phyloP scores from a whole-genome alignment of 2,888 invertebrate species.

The Lacanobia wlatinum region DNA sequence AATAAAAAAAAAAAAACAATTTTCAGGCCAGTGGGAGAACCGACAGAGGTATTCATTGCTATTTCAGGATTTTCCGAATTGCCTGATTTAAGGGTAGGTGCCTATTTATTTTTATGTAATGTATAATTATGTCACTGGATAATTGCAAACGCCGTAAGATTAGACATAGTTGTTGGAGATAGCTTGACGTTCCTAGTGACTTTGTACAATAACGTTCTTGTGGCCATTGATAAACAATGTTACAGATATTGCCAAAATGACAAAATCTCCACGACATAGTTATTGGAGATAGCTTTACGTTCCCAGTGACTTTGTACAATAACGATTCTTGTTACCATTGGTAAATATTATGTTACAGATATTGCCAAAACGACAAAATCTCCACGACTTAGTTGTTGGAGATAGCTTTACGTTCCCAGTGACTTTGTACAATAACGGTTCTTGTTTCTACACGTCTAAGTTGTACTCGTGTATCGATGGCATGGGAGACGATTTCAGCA shows the following conservation, averaged over 20 bases:
- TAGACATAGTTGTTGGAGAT: too few relatives aligned
- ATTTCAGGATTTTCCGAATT: constrained; percentile 85
- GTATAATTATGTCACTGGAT: background rate
- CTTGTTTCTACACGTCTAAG: constrained; percentile 84
- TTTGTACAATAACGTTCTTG: too few relatives aligned
- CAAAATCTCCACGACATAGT: constrained; percentile 75
- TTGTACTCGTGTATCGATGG: constrained; percentile 79
- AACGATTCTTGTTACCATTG: too few relatives aligned
- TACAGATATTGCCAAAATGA: constrained; percentile 81
- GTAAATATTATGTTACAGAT: constrained; percentile 72
- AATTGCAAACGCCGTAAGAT: too few relatives aligned
- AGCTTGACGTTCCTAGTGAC: too few relatives aligned
- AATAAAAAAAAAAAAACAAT: background rate
- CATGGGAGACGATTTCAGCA: constrained; percentile 81
- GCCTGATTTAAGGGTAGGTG: constrained; percentile 78
- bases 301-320: too few relatives aligned
- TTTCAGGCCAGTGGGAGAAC: constrained; percentile 85
- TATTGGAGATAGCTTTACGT: too few relatives aligned
- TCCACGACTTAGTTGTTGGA: constrained; percentile 83
- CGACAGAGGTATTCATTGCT: constrained; percentile 81
- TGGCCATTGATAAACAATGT: background rate
- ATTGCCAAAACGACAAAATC: constrained; percentile 80
- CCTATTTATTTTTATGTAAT: background rate
- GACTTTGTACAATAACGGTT: constrained; percentile 83
- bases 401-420: constrained; percentile 73